Evolutionary conservation across 1,140 invertebrate genomes (phyloP), one percentile per base, ranked within the genome.

Genomic region (Brachionus koreanus): DNA sequence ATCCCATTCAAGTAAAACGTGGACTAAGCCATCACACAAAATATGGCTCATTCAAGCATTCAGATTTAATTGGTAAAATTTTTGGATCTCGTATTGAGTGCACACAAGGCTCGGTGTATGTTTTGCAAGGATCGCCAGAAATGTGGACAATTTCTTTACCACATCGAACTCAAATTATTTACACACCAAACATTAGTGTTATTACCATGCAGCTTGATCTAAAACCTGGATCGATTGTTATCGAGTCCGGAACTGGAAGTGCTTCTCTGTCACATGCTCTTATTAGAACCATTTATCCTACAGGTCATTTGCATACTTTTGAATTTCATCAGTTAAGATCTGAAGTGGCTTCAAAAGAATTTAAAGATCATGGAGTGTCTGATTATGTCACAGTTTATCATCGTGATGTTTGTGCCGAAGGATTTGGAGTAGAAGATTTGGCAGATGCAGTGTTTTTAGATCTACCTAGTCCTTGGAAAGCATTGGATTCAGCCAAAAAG

Each of bases 91-190:
- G 35, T 9, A 46, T 82, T 1, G 12, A 46, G 16, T 67, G 57
- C 9, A 49, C 35, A 4, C 43, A 65, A 65, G 79, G 79, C 16
- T 42, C 57, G 9, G 35, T 82, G 2, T 39, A 33, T 69, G 61
- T 65, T 49, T 69, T 82, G n/a, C 79, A 79, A 61, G 76, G 76
- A 16, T 61, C 49, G 2, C 79, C 65, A 12, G 82, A 72, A 61
- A 39, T 82, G 16, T 82, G 82, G 82, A 82, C 82, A 25, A 33
- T 72, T 25, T 49, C 33, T 5, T 43, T 82, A 23, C 82, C 95
- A 4, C 96, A 98, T 88, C 90, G 96, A 83, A 99, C 98, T 29
- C 97, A 99, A 90, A 99, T 99, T 85, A 93, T 99, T 67, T 99
- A 99, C 87, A 94, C 95, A 4, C 94, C 96, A 5, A 97, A 99